These are phyloP conservation scores for Tympanuchus pallidicinctus DNA, from an alignment of 2,113 vertebrate species.

Conservation along the genomic window DNA sequence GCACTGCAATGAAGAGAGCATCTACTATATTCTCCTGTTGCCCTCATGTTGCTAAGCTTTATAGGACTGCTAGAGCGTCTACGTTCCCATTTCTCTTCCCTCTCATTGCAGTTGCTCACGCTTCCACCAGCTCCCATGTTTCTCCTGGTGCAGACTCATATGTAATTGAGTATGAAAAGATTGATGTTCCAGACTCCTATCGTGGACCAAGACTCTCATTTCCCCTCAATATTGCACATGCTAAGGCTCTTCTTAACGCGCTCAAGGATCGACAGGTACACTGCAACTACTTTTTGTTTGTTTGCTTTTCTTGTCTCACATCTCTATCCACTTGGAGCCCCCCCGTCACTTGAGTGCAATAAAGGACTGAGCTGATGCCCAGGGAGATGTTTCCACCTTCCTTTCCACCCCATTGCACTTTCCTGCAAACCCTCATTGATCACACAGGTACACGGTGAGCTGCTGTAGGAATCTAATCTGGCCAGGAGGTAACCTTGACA, in stretches of 20 bases:
- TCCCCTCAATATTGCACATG: conserved; percentile 86
- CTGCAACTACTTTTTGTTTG: background rate
- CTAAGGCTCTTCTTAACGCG: conserved; percentile 83
- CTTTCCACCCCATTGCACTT: background rate
- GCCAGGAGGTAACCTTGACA: background rate
- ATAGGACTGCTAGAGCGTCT: background rate
- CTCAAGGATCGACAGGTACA: conserved; percentile 90
- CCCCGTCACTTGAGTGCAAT: background rate
- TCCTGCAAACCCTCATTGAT: background rate
- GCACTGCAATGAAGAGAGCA: background rate
- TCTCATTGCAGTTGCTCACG: conserved; percentile 78
- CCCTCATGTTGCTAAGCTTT: background rate
- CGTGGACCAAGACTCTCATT: conserved; percentile 89
- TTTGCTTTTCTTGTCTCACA: background rate
- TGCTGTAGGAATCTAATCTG: background rate
- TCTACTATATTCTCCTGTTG: background rate
- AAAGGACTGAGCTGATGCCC: background rate
- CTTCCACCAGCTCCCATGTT: conserved; percentile 76
- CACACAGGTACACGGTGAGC: background rate
- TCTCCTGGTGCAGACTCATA: conserved; percentile 53
- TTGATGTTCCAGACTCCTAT: conserved; percentile 87
- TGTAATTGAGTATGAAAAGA: conserved; percentile 75
- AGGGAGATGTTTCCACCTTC: background rate
- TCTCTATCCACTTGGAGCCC: background rate
- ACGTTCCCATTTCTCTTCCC: background rate